A percentile compares a stretch with the other conserved stretches of the same genome.
These are phyloP conservation scores for Cladopsammia gracilis DNA, from an alignment of 64 coral and sea anemone genomes.

Conservation along the genomic window DNA sequence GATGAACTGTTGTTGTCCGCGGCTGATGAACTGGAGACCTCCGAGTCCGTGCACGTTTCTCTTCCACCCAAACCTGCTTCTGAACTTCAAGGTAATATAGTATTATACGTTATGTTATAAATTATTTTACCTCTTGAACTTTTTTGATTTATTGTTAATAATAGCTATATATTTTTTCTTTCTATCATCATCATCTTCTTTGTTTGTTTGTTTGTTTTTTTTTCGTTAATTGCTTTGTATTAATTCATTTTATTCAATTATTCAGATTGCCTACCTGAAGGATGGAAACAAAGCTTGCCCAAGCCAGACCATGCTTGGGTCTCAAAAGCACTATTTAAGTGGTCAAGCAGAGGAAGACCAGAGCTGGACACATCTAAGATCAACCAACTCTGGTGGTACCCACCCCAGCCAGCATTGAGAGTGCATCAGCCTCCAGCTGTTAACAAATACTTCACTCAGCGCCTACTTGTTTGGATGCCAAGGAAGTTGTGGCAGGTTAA, in stretches of 20 bases:
- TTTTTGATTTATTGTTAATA: no score
- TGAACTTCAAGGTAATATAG: no score
- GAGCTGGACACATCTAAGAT: slow-evolving; percentile 21
- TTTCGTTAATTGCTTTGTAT: no score
- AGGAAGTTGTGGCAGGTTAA: slow-evolving; percentile 51
- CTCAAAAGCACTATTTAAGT: slow-evolving; percentile 49
- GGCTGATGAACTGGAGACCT: not conserved
- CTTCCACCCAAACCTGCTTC: no score
- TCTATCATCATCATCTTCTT: no score
- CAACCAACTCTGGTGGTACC: slow-evolving; percentile 29
- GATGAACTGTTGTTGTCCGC: not conserved
- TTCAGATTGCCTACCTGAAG: slow-evolving; percentile 9
- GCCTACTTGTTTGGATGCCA: slow-evolving; percentile 59
- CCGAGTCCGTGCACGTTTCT: no score
- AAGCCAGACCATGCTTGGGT: slow-evolving; percentile 34
- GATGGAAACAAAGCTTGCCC: slow-evolving; percentile 20
- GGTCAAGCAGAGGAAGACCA: not conserved
- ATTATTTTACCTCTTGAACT: no score
- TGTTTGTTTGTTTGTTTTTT: no score
- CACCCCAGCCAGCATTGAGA: not conserved
- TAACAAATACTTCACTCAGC: slow-evolving; percentile 49
- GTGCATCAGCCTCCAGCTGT: slow-evolving; percentile 22
- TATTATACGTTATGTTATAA: no score
- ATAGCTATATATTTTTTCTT: no score
- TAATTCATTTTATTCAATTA: not conserved